Conservation (phyloP, 2,113 vertebrate species). For the Saguinus midas region DNA sequence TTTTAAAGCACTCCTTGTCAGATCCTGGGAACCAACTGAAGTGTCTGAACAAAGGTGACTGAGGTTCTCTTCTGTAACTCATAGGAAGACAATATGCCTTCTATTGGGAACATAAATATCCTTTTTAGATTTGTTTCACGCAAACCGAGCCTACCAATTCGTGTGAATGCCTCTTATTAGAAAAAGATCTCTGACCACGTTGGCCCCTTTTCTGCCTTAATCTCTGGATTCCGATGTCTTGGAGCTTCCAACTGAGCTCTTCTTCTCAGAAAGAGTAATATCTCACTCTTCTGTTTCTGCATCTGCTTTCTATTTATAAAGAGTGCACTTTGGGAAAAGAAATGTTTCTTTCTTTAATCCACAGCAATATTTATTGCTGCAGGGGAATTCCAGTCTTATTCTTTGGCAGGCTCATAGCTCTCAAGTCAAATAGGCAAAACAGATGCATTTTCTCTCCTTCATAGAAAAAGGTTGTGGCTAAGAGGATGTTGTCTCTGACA, state of each 20-base stretch:
- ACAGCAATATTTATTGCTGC: slow-evolving; percentile 61
- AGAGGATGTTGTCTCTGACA: slow-evolving; percentile 2
- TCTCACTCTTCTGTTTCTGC: not conserved
- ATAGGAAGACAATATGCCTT: slow-evolving; percentile 46
- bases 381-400: slow-evolving; percentile 38
- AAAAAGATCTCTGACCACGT: not conserved
- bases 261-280: not conserved
- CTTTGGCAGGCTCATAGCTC: slow-evolving; percentile 41
- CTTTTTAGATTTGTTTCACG: not conserved
- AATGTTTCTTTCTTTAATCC: slow-evolving; percentile 57
- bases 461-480: not conserved
- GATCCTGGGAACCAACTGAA: slow-evolving; percentile 2
- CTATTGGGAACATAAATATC: slow-evolving; percentile 25
- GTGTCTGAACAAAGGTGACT: slow-evolving; percentile 15
- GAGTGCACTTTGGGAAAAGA: slow-evolving; percentile 19
- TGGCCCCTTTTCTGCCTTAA: not conserved
- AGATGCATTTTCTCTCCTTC: slow-evolving; percentile 32
- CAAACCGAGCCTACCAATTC: not conserved
- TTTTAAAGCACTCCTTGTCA: slow-evolving; percentile 16
- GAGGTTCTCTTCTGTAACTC: not conserved
- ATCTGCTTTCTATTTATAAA: slow-evolving; percentile 52
- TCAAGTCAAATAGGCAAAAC: slow-evolving; percentile 44
- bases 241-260: not conserved
- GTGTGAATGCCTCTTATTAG: not conserved
- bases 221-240: not conserved